phyloP scores from a whole-genome alignment of 2,888 invertebrate species.

The Elysia crispata region DNA sequence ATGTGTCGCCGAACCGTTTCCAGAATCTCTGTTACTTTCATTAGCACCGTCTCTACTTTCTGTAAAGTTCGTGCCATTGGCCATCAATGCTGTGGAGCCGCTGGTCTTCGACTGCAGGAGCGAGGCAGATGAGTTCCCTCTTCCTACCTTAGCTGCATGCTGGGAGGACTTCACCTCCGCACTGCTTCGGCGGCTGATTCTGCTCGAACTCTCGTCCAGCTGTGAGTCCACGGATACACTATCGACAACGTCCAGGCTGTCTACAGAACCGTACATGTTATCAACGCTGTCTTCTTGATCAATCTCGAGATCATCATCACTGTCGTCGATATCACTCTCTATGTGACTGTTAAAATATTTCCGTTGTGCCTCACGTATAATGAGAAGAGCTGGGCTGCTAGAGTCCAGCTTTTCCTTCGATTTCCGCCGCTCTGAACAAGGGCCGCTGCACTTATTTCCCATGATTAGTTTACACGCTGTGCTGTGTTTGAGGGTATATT shows the following conservation, averaged over 20 bases:
- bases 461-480: not conserved
- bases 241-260: conserved; percentile 23
- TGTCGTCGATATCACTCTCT: conserved; percentile 29
- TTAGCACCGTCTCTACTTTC: not conserved
- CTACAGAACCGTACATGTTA: conserved; percentile 18
- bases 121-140: too few species aligned
- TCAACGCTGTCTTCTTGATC: conserved; percentile 32
- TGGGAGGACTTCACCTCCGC: not conserved
- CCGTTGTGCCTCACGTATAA: conserved; percentile 35
- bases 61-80: not conserved
- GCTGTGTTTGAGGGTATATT: too few species aligned
- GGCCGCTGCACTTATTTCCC: conserved; percentile 31
- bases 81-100: not conserved
- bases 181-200: not conserved
- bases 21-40: not conserved
- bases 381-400: not conserved
- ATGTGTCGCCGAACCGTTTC: not conserved
- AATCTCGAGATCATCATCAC: conserved; percentile 29
- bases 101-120: not conserved
- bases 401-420: not conserved
- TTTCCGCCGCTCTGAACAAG: not conserved
- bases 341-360: conserved; percentile 46
- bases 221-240: not conserved
- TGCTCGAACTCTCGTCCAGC: not conserved
- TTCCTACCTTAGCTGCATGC: not conserved